Percentiles rank a stretch among this genome's conserved stretches.
phyloP scores from a whole-genome alignment of 1,140 invertebrate genomes.

The Zaprionus ornatus region DNA sequence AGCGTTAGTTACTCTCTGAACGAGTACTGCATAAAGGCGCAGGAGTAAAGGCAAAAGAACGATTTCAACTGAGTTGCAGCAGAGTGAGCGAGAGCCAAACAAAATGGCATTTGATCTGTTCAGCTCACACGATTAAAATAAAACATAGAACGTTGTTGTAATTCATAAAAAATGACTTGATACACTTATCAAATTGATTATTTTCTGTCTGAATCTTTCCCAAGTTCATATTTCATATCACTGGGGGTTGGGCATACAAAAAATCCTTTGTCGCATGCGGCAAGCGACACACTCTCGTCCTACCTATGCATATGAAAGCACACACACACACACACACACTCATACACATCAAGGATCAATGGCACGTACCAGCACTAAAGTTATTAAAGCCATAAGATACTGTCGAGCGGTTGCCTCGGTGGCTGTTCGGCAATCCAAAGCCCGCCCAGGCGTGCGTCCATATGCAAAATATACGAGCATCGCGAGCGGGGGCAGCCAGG shows the following conservation, averaged over 20 bases:
- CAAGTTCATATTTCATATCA: neutral
- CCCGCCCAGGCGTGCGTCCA: slow-evolving; percentile 63
- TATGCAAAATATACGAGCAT: slow-evolving; percentile 58
- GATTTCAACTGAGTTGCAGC: neutral
- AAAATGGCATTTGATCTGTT: neutral
- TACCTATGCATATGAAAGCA: slow-evolving; percentile 14
- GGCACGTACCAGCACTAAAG: slow-evolving; percentile 78
- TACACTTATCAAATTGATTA: slow-evolving; percentile 9
- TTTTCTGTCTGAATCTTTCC: neutral
- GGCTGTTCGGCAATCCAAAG: slow-evolving; percentile 45
- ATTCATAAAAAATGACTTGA: neutral
- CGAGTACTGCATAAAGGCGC: neutral
- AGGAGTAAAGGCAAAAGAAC: neutral
- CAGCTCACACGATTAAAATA: neutral
- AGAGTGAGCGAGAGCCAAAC: neutral
- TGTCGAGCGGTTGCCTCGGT: slow-evolving; percentile 48
- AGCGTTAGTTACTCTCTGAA: neutral
- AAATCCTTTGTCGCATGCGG: slow-evolving; percentile 7
- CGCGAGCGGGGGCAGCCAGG: neutral
- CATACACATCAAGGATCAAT: slow-evolving; percentile 74
- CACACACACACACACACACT: slow-evolving; percentile 13
- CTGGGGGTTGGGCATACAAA: neutral
- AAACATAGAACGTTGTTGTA: neutral
- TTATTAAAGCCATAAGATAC: slow-evolving; percentile 78
- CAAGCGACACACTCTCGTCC: neutral